These are phyloP conservation scores for Lochmaea capreae DNA, from an alignment of 2,888 invertebrate genomes.

Conservation along the genomic window DNA sequence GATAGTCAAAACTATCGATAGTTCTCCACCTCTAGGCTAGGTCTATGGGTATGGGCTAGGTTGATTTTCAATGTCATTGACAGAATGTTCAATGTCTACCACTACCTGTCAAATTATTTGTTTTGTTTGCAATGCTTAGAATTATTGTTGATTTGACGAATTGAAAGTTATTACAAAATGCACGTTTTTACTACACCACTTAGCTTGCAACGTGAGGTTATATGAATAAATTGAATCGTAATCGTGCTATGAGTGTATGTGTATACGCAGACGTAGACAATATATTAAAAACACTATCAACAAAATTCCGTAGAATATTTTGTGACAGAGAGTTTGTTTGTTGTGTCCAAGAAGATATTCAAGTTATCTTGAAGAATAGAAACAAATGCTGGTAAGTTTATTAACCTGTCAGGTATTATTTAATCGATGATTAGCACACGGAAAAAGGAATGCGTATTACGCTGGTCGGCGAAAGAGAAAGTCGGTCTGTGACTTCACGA, in stretches of 20 bases:
- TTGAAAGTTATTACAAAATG: too few relatives aligned
- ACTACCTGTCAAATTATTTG: not conserved
- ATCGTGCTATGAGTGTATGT: slow-evolving; percentile 53
- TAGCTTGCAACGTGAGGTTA: not conserved
- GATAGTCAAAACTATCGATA: too few relatives aligned
- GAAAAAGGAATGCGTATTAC: slow-evolving; percentile 56
- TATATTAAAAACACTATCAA: slow-evolving; percentile 55
- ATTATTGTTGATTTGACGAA: not conserved
- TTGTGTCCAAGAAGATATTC: slow-evolving; percentile 57
- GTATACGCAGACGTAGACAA: slow-evolving; percentile 52
- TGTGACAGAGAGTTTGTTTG: slow-evolving; percentile 58
- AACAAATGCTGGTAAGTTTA: slow-evolving; percentile 53
- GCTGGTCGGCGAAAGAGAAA: slow-evolving; percentile 61
- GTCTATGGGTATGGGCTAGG: too few relatives aligned
- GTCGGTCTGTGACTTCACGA: slow-evolving; percentile 61
- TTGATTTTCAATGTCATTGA: too few relatives aligned
- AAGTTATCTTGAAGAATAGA: slow-evolving; percentile 52
- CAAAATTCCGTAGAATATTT: slow-evolving; percentile 58
- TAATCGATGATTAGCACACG: slow-evolving; percentile 50
- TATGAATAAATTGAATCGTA: slow-evolving; percentile 23
- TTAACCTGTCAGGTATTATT: slow-evolving; percentile 24
- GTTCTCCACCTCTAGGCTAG: too few relatives aligned
- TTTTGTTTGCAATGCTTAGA: not conserved
- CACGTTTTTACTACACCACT: too few relatives aligned
- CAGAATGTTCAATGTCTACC: too few relatives aligned